Conservation (phyloP, 2,113 vertebrate genomes). For the Bucco capensis region DNA sequence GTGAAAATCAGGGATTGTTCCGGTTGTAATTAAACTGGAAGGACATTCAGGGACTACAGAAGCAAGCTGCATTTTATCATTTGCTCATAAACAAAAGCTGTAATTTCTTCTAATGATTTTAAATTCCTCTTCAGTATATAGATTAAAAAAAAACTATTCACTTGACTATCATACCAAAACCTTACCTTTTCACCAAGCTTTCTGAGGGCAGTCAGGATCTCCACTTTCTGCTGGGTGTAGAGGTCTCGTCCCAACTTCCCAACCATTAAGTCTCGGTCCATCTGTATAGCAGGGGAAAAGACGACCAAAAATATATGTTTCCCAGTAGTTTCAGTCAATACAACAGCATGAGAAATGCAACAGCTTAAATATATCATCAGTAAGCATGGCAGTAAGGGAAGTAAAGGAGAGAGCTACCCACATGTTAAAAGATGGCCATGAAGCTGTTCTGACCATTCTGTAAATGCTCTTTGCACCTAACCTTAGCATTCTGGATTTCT, state of each 20-base stretch:
- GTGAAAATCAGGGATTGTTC: not conserved
- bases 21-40: not conserved
- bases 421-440: not conserved
- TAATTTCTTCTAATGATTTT: not conserved
- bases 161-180: not conserved
- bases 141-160: not conserved
- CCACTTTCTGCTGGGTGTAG: conserved; percentile 92
- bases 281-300: conserved; percentile 67
- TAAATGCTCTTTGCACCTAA: not conserved
- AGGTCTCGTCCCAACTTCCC: conserved; percentile 85
- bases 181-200: conserved; percentile 97
- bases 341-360: not conserved
- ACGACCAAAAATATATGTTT: not conserved
- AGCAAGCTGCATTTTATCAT: not conserved
- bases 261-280: conserved; percentile 96
- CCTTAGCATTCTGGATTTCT: not conserved
- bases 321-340: not conserved
- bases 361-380: not conserved
- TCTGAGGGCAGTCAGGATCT: conserved; percentile 91
- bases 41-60: not conserved
- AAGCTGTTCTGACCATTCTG: not conserved
- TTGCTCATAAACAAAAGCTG: not conserved
- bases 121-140: not conserved
- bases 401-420: not conserved
- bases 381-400: not conserved